Conservation (phyloP, 2,797 vertebrate species). For the Parotocinclus haroldoi region DNA sequence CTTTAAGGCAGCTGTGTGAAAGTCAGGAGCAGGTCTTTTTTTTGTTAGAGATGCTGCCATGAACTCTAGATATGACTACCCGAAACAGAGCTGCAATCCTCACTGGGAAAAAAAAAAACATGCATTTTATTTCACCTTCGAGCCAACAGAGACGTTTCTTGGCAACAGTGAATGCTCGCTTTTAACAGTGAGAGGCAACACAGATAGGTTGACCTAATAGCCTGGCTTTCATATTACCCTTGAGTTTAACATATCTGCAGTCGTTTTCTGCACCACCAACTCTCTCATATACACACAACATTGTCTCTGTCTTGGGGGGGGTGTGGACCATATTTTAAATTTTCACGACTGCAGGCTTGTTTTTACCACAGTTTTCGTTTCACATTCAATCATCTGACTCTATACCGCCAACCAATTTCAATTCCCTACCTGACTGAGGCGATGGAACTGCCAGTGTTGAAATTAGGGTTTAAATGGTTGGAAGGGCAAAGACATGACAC, state of each 20-base stretch:
- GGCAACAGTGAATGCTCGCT: neutral
- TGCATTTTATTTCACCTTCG: constrained; percentile 56
- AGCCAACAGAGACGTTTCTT: constrained; percentile 62
- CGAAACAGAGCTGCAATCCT: constrained; percentile 50
- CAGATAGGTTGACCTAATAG: constrained; percentile 37
- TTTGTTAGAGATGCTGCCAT: constrained; percentile 19
- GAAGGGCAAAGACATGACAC: constrained; percentile 27
- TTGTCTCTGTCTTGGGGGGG: constrained; percentile 62
- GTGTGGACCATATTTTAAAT: constrained; percentile 64
- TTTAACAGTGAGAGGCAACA: neutral
- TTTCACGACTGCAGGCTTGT: constrained; percentile 64
- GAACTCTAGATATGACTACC: constrained; percentile 61
- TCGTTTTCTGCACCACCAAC: constrained; percentile 15
- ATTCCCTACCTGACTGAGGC: constrained; percentile 73
- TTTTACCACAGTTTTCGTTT: constrained; percentile 74
- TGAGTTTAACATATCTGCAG: constrained; percentile 17
- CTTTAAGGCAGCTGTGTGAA: neutral
- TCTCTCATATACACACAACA: constrained; percentile 21
- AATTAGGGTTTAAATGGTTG: constrained; percentile 63
- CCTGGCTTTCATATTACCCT: constrained; percentile 13
- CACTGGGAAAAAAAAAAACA: constrained; percentile 35
- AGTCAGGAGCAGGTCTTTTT: constrained; percentile 12
- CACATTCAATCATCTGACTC: constrained; percentile 76
- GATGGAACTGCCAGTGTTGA: constrained; percentile 60
- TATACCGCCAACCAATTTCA: constrained; percentile 78